Conservation (phyloP, 2,113 vertebrate genomes). For the Chionis minor region DNA sequence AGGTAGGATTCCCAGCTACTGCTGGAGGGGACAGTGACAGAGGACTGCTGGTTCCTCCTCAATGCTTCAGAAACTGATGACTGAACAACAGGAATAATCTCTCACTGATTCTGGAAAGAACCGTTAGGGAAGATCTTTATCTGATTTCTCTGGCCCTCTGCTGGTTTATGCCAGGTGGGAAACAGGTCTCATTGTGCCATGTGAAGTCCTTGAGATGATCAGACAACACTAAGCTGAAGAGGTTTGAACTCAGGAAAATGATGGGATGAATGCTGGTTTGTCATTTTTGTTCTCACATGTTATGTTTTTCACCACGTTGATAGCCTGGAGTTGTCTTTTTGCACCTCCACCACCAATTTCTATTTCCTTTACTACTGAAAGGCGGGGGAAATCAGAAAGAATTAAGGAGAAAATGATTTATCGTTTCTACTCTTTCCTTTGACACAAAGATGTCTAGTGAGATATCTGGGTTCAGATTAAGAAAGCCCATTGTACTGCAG, state of each 20-base stretch:
- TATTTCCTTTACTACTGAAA: not conserved
- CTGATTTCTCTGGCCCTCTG: not conserved
- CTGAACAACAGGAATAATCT: not conserved
- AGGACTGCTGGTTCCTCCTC: not conserved
- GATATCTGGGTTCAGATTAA: not conserved
- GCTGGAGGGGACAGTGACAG: not conserved
- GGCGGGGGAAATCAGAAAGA: not conserved
- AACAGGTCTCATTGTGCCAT: not conserved
- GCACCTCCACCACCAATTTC: not conserved
- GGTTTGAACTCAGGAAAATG: not conserved
- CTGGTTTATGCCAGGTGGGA: not conserved
- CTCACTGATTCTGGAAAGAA: not conserved
- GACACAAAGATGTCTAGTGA: not conserved
- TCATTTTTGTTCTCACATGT: rapidly evolving
- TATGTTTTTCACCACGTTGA: not conserved
- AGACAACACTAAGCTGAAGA: not conserved
- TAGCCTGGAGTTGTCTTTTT: not conserved
- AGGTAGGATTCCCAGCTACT: not conserved
- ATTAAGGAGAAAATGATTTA: not conserved
- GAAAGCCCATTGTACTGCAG: not conserved
- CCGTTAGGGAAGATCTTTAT: not conserved
- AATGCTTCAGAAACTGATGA: not conserved
- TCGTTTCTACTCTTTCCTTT: not conserved
- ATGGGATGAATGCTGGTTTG: not conserved
- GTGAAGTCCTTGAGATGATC: not conserved